phyloP scores from a whole-genome alignment of 2,113 vertebrate species.

The Colistium nudipinnis region DNA sequence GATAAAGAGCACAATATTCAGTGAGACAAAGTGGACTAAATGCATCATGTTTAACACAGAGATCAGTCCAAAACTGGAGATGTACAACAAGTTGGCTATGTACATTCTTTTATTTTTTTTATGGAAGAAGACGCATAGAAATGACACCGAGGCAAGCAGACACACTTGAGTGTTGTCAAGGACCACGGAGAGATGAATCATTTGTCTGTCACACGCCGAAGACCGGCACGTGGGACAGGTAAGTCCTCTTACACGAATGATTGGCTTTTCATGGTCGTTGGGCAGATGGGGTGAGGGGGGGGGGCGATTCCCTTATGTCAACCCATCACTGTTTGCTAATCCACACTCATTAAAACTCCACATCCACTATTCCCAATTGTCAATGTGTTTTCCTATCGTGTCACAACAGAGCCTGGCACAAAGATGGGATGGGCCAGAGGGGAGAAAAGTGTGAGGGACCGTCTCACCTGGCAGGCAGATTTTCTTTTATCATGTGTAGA shows the following conservation, averaged over 20 bases:
- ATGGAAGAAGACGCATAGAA: conserved; percentile 3
- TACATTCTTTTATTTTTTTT: neutral
- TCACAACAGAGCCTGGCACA: conserved; percentile 27
- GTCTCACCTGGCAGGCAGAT: conserved; percentile 3
- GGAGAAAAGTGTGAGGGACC: neutral
- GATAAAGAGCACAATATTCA: neutral
- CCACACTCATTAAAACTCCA: conserved; percentile 49
- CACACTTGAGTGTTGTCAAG: conserved; percentile 38
- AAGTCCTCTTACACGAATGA: conserved; percentile 68
- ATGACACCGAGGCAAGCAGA: neutral
- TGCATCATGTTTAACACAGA: conserved; percentile 8
- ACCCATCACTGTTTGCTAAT: conserved; percentile 58
- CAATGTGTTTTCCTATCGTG: conserved; percentile 28
- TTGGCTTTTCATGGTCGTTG: conserved; percentile 59
- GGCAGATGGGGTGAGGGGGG: conserved; percentile 15
- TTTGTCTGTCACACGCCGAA: conserved; percentile 47
- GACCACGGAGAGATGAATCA: conserved; percentile 39
- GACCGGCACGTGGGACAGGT: conserved; percentile 48
- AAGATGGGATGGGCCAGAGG: conserved; percentile 7
- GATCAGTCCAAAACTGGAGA: too few relatives aligned
- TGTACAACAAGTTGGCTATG: neutral
- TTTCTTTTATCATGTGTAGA: too few relatives aligned
- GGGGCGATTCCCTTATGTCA: conserved; percentile 51
- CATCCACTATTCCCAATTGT: conserved; percentile 49
- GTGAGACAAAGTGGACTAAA: neutral